Percentiles rank a stretch among this genome's conserved stretches.
These are phyloP conservation scores for Eupeodes latifasciatus DNA, from an alignment of 2,888 invertebrate genomes.

Conservation along the genomic window DNA sequence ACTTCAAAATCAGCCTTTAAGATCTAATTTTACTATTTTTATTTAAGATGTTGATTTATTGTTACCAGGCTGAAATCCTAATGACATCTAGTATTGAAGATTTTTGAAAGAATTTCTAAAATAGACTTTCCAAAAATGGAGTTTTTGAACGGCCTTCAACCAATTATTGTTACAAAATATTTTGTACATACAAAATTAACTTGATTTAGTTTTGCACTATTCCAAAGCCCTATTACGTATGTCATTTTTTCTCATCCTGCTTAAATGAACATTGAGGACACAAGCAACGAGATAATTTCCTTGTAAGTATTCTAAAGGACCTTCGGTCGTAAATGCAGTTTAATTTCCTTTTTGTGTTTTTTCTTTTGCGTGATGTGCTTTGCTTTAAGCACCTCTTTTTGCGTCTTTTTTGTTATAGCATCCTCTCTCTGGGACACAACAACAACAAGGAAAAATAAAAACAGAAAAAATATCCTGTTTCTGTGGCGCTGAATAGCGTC, in stretches of 20 bases:
- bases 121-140: too few relatives aligned
- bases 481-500: background rate
- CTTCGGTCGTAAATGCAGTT: slow-evolving; percentile 70
- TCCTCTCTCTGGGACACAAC: slow-evolving; percentile 21
- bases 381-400: slow-evolving; percentile 57
- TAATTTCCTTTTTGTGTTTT: slow-evolving; percentile 64
- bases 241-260: slow-evolving; percentile 7
- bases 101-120: too few relatives aligned
- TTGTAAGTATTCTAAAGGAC: slow-evolving; percentile 73
- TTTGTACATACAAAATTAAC: background rate
- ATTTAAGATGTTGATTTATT: too few relatives aligned
- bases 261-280: slow-evolving; percentile 61
- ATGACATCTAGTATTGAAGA: too few relatives aligned
- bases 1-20: too few relatives aligned
- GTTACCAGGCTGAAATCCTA: too few relatives aligned
- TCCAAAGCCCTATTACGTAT: background rate
- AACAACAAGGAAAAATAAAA: background rate
- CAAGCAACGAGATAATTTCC: slow-evolving; percentile 72
- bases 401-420: slow-evolving; percentile 16
- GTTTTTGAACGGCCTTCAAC: too few relatives aligned
- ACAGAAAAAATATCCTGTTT: slow-evolving; percentile 28
- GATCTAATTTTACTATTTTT: too few relatives aligned
- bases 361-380: slow-evolving; percentile 38
- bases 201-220: background rate
- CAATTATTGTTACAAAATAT: too few relatives aligned